Conservation (phyloP, 2,888 invertebrate species). For the Pyrrhosoma nymphula region DNA sequence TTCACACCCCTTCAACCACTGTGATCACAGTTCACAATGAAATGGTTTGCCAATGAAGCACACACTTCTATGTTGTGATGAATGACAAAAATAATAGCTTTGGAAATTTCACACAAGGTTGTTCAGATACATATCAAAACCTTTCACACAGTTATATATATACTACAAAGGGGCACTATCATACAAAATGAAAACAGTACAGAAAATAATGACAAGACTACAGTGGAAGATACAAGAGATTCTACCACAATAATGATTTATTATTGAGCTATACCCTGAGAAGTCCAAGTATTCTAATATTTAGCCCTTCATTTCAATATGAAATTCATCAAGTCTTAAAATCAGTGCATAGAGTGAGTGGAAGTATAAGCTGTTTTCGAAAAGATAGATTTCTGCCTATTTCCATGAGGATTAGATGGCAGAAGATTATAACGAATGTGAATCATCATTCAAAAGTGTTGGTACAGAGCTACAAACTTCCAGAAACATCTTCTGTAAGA, state of each 20-base stretch:
- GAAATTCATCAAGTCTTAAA: slow-evolving; percentile 54
- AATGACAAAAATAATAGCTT: slow-evolving; percentile 41
- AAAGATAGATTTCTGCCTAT: slow-evolving; percentile 32
- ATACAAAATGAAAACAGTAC: slow-evolving; percentile 17
- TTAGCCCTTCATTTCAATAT: slow-evolving; percentile 63
- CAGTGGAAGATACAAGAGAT: slow-evolving; percentile 64
- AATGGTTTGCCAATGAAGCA: slow-evolving; percentile 37
- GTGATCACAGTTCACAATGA: slow-evolving; percentile 40
- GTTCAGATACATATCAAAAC: slow-evolving; percentile 57
- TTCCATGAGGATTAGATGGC: background rate
- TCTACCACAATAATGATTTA: slow-evolving; percentile 64
- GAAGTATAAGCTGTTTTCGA: slow-evolving; percentile 58
- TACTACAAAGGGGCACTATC: slow-evolving; percentile 45
- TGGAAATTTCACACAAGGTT: slow-evolving; percentile 52
- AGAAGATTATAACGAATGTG: slow-evolving; percentile 19
- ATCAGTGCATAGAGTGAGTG: slow-evolving; percentile 56
- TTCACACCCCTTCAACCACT: slow-evolving; percentile 29
- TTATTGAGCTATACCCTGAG: slow-evolving; percentile 69
- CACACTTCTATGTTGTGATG: slow-evolving; percentile 1
- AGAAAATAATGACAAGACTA: slow-evolving; percentile 60
- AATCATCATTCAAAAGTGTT: slow-evolving; percentile 28
- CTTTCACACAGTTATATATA: slow-evolving; percentile 52
- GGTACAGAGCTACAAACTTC: slow-evolving; percentile 31
- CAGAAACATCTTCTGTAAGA: background rate
- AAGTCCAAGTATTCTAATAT: slow-evolving; percentile 68